Evolutionary conservation across 2,113 vertebrate genomes (phyloP).

Genomic region (Nyctibius bracteatus): DNA sequence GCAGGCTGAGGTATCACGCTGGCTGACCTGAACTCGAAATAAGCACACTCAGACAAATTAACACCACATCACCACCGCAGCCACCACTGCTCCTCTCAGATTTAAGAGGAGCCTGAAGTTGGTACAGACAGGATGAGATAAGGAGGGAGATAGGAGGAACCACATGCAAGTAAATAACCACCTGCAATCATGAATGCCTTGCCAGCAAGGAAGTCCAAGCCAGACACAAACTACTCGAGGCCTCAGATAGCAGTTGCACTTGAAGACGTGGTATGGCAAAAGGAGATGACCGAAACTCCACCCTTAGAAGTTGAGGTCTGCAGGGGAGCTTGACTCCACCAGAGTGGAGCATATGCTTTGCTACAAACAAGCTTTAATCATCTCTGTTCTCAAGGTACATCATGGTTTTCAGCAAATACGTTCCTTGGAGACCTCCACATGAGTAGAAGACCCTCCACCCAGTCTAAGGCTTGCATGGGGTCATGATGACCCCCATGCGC

Average conservation of each 20-base stretch:
- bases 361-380: not conserved
- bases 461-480: not conserved
- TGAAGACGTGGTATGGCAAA: fast-evolving
- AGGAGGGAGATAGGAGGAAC: constrained; percentile 15
- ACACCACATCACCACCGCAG: not conserved
- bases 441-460: not conserved
- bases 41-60: not conserved
- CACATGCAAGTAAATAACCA: not conserved
- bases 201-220: not conserved
- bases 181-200: not conserved
- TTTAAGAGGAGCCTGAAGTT: not conserved
- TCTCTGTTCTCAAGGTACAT: not conserved
- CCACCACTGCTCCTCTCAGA: not conserved
- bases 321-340: not conserved
- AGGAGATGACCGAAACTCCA: not conserved
- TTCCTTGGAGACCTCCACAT: not conserved
- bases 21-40: not conserved
- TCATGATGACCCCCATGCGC: fast-evolving
- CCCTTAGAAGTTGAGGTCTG: not conserved
- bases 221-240: not conserved
- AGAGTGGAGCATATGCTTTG: fast-evolving
- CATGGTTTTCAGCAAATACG: fast-evolving
- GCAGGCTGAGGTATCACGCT: not conserved
- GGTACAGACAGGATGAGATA: not conserved
- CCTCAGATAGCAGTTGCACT: not conserved